These are phyloP conservation scores for Drosophila kurseongensis DNA, from an alignment of 1,140 invertebrate genomes.

Conservation along the genomic window DNA sequence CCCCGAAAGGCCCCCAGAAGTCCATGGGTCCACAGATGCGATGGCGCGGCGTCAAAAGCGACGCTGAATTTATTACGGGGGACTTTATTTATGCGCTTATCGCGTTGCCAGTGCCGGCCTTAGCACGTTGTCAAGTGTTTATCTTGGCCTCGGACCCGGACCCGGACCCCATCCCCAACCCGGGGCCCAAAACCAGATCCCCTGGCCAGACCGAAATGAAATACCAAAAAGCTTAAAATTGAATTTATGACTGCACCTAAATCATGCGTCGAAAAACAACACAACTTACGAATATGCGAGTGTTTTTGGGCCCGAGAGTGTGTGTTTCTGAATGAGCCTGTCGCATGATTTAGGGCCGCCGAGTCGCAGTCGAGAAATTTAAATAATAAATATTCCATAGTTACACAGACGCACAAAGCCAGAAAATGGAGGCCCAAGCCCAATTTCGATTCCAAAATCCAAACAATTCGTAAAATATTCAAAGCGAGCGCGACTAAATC, in stretches of 20 bases:
- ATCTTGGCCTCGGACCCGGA: conserved; percentile 57
- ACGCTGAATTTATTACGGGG: conserved; percentile 73
- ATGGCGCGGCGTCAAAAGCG: conserved; percentile 65
- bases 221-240: conserved; percentile 79
- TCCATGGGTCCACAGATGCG: conserved; percentile 40
- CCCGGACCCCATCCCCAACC: conserved; percentile 9
- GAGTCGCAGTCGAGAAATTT: conserved; percentile 68
- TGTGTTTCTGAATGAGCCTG: conserved; percentile 61
- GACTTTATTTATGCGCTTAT: conserved; percentile 76
- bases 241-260: conserved; percentile 82
- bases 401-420: conserved; percentile 55
- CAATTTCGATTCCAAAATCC: conserved; percentile 41
- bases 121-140: conserved; percentile 82
- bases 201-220: conserved; percentile 61
- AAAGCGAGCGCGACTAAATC: conserved; percentile 74
- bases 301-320: conserved; percentile 34
- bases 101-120: conserved; percentile 65
- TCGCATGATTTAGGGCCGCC: conserved; percentile 72
- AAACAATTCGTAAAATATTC: conserved; percentile 75
- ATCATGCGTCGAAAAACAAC: conserved; percentile 66
- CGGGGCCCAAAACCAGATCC: conserved; percentile 47
- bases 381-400: conserved; percentile 82
- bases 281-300: conserved; percentile 50
- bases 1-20: background rate
- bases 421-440: conserved; percentile 54